These are phyloP conservation scores for Stomatorhinus walkeri DNA, from an alignment of 2,797 vertebrate genomes.

Conservation along the genomic window DNA sequence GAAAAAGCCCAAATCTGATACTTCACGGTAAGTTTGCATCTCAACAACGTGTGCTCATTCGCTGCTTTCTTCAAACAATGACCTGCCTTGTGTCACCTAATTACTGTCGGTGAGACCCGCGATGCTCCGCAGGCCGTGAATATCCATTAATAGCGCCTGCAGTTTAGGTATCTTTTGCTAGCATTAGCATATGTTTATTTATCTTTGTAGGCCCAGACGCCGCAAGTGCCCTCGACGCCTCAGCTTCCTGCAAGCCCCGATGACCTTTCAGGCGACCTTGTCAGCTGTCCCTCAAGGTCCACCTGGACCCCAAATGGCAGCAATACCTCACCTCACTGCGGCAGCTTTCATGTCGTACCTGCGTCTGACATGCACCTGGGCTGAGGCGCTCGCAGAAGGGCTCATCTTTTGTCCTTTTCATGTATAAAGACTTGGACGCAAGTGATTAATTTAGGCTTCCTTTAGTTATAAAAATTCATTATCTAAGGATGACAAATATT, in stretches of 20 bases:
- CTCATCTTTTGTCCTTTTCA: background rate
- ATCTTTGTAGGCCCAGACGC: background rate
- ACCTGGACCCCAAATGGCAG: constrained; percentile 15
- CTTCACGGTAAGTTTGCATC: background rate
- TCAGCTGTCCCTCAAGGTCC: constrained; percentile 9
- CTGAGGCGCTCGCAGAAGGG: background rate
- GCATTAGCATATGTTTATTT: constrained; percentile 17
- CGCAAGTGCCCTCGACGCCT: background rate
- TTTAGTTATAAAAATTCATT: background rate
- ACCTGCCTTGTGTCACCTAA: constrained; percentile 7
- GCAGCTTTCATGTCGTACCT: background rate
- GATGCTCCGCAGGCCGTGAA: background rate
- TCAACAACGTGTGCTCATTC: background rate
- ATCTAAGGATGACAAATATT: background rate
- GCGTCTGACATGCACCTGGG: background rate
- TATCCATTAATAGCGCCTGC: constrained; percentile 28
- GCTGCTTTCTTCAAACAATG: background rate
- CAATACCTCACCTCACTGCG: background rate
- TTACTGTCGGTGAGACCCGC: constrained; percentile 30
- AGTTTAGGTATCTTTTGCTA: background rate
- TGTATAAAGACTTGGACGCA: background rate
- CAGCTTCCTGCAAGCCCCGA: background rate
- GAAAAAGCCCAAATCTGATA: background rate
- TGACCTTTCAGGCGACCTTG: constrained; percentile 2
- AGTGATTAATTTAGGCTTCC: background rate